phyloP scores from a whole-genome alignment of 1,140 invertebrate species.

The Drosophila sproati region DNA sequence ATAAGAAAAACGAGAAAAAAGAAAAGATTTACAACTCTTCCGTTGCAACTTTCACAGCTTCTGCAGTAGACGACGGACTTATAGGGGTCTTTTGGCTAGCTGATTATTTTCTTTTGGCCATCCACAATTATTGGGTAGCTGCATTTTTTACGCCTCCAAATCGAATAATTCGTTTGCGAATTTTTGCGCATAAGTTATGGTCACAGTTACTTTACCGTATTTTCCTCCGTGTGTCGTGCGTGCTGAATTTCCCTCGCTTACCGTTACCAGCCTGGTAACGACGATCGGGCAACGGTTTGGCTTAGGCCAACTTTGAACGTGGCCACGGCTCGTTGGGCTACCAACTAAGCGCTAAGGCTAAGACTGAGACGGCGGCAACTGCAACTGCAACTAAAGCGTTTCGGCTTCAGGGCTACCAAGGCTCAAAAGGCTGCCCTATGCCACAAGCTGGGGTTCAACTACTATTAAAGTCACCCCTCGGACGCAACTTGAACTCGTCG shows the following conservation, averaged over 20 bases:
- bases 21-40: slow-evolving; percentile 46
- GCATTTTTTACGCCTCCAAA: slow-evolving; percentile 56
- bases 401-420: slow-evolving; percentile 7
- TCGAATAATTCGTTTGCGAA: slow-evolving; percentile 47
- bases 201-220: slow-evolving; percentile 49
- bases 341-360: slow-evolving; percentile 52
- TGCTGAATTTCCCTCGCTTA: slow-evolving; percentile 56
- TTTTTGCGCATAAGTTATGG: slow-evolving; percentile 54
- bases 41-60: slow-evolving; percentile 54
- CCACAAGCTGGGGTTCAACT: slow-evolving; percentile 6
- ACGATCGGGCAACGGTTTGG: not conserved
- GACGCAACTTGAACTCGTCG: not conserved
- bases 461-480: slow-evolving; percentile 10
- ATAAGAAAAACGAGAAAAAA: slow-evolving; percentile 8
- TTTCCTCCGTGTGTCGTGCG: slow-evolving; percentile 42
- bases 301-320: not conserved
- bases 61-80: slow-evolving; percentile 41
- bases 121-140: slow-evolving; percentile 48
- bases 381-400: slow-evolving; percentile 5
- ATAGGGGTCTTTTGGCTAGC: slow-evolving; percentile 4
- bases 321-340: slow-evolving; percentile 54
- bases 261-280: slow-evolving; percentile 33
- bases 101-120: slow-evolving; percentile 31
- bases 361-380: not conserved
- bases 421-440: slow-evolving; percentile 33